Evolutionary conservation across 2,113 vertebrate species (phyloP).

Genomic region (Dinomys branickii): DNA sequence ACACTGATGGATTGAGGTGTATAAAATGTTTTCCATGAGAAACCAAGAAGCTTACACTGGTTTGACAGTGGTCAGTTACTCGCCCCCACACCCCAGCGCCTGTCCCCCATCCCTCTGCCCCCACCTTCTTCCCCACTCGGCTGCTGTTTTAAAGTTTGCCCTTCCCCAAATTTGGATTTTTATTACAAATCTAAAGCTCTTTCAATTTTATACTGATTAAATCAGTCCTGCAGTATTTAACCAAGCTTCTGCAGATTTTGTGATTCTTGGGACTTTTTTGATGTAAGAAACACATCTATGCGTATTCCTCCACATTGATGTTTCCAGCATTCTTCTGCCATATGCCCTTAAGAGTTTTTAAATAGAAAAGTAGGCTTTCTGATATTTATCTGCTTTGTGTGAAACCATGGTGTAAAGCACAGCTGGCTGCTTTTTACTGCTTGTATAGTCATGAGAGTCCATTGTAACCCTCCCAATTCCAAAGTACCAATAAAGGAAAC

Average conservation of each 20-base stretch:
- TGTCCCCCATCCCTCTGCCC: constrained; percentile 82
- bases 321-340: constrained; percentile 83
- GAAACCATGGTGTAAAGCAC: constrained; percentile 86
- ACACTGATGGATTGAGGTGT: constrained; percentile 85
- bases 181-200: constrained; percentile 89
- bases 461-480: constrained; percentile 85
- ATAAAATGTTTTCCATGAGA: constrained; percentile 94
- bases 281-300: constrained; percentile 89
- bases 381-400: constrained; percentile 87
- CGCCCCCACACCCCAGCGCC: constrained; percentile 91
- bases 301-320: constrained; percentile 78
- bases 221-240: constrained; percentile 90
- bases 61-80: constrained; percentile 93
- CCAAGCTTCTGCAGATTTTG: constrained; percentile 88
- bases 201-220: constrained; percentile 91
- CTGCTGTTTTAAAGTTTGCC: constrained; percentile 91
- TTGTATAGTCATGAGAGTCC: constrained; percentile 85
- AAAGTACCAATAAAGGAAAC: constrained; percentile 87
- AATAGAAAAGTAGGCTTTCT: constrained; percentile 84
- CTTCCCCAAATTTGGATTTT: constrained; percentile 87
- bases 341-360: constrained; percentile 86
- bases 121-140: constrained; percentile 78
- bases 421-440: constrained; percentile 85
- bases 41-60: constrained; percentile 94
- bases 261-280: constrained; percentile 87